Percentiles rank a stretch among this genome's conserved stretches.
Conservation (phyloP, 2,797 vertebrate species). For the Pangasius larnaudii region DNA sequence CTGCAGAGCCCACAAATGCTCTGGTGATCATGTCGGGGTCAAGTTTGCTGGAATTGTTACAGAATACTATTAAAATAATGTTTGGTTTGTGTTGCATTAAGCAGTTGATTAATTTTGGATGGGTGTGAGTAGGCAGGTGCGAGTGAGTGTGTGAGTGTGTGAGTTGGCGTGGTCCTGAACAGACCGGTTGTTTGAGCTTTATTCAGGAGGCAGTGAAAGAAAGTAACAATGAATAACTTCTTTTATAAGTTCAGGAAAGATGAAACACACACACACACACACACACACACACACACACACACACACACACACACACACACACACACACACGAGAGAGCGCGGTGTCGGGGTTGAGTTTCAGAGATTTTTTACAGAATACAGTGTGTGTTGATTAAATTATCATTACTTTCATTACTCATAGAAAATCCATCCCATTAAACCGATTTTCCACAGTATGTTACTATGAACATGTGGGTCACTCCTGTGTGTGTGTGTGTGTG, state of each 20-base stretch:
- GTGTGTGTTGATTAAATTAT: not conserved
- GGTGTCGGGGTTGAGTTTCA: not conserved
- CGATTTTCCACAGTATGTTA: not conserved
- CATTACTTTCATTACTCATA: not conserved
- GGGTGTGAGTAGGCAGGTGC: not conserved
- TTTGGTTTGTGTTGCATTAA: too few species aligned
- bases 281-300: not conserved
- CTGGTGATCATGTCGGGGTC: too few species aligned
- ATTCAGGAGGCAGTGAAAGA: not conserved
- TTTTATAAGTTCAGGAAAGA: not conserved
- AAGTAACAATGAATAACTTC: not conserved
- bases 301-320: not conserved
- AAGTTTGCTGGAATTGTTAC: too few species aligned
- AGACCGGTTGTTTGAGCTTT: not conserved
- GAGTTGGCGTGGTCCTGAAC: not conserved
- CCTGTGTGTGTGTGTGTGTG: not conserved
- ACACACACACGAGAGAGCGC: not conserved
- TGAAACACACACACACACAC: not conserved
- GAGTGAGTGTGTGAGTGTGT: not conserved
- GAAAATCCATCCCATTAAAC: not conserved
- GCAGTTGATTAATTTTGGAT: not conserved
- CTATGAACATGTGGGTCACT: not conserved
- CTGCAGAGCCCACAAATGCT: too few species aligned
- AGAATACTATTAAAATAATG: too few species aligned
- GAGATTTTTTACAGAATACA: not conserved